Percentiles rank a stretch among this genome's conserved stretches.
Conservation (phyloP, 2,888 invertebrate species). For the Chouioia cunea region DNA sequence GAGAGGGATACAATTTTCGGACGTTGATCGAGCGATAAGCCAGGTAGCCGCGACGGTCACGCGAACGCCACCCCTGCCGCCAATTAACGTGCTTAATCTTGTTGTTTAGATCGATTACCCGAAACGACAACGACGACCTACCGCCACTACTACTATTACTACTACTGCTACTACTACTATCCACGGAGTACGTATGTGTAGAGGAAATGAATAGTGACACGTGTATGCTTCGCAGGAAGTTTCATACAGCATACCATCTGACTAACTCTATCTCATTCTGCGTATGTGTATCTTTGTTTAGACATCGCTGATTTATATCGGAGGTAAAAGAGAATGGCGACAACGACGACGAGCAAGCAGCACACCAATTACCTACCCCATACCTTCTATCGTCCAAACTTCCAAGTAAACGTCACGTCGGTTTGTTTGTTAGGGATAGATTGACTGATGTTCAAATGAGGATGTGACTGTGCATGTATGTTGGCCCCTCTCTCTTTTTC, state of each 20-base stretch:
- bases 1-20: constrained; percentile 39
- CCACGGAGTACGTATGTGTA: neutral
- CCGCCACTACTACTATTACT: too few species aligned
- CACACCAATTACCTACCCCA: constrained; percentile 39
- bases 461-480: too few species aligned
- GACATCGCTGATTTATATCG: constrained; percentile 25
- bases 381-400: constrained; percentile 28
- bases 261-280: too few species aligned
- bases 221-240: constrained; percentile 12
- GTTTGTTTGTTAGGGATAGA: neutral
- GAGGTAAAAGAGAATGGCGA: constrained; percentile 25
- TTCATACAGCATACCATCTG: constrained; percentile 2
- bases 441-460: too few species aligned
- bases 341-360: neutral
- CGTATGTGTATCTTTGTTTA: constrained; percentile 15
- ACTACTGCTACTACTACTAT: too few species aligned
- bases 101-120: constrained; percentile 60
- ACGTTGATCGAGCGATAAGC: constrained; percentile 38
- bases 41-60: constrained; percentile 27
- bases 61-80: constrained; percentile 17
- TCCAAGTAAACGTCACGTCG: constrained; percentile 24
- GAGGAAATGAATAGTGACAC: constrained; percentile 34
- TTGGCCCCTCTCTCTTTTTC: too few species aligned
- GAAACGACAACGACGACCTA: constrained; percentile 33
- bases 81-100: constrained; percentile 60